Evolutionary conservation across 64 coral and sea anemone species (phyloP).

Genomic region (Montipora foliosa): DNA sequence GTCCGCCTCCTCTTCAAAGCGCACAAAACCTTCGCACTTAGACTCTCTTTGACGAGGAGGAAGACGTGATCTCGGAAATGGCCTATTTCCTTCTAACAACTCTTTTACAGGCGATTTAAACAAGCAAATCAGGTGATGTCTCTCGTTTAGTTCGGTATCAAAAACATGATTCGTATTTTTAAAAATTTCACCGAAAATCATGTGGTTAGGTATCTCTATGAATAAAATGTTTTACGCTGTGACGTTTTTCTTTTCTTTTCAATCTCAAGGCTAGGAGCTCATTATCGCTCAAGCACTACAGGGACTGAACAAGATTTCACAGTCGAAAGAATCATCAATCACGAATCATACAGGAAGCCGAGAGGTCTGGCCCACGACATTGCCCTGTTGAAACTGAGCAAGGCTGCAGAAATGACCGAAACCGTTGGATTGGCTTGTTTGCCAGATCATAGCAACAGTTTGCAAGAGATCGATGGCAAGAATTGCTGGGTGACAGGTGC

Average conservation of each 20-base stretch:
- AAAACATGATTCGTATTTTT: too few relatives aligned
- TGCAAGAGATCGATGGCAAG: conserved; percentile 34
- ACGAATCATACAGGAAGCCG: conserved; percentile 50
- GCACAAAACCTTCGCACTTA: too few relatives aligned
- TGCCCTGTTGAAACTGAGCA: conserved; percentile 54
- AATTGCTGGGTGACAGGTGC: conserved; percentile 73
- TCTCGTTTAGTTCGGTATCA: too few relatives aligned
- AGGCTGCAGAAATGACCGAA: conserved; percentile 17
- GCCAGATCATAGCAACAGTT: background rate
- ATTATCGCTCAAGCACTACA: background rate
- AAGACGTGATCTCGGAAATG: too few relatives aligned
- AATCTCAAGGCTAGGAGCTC: conserved; percentile 57
- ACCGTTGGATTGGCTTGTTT: conserved; percentile 43
- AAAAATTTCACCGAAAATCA: too few relatives aligned
- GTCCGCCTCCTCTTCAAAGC: too few relatives aligned
- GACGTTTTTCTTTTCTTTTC: background rate
- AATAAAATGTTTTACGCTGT: background rate
- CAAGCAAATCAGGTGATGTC: too few relatives aligned
- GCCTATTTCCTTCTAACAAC: too few relatives aligned
- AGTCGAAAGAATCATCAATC: conserved; percentile 23
- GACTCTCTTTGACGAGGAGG: too few relatives aligned
- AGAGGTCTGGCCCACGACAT: conserved; percentile 53
- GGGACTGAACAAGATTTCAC: conserved; percentile 52
- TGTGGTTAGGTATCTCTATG: too few relatives aligned
- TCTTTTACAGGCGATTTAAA: too few relatives aligned